Evolutionary conservation across 23 tunicate genomes (phyloP).

Genomic region (Diplosoma virens): DNA sequence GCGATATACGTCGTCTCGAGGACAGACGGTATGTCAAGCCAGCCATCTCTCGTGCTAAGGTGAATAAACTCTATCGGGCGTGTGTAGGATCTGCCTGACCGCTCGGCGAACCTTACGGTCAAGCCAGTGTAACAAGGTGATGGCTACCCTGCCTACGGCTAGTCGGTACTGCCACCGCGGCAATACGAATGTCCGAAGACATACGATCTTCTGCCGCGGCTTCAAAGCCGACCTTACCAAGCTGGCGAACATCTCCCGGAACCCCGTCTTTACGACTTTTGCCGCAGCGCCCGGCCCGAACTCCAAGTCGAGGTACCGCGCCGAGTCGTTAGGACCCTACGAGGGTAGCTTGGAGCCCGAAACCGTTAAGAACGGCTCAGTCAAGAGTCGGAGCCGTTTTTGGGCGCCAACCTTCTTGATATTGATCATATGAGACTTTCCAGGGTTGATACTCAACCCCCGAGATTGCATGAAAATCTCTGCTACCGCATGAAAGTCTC

Average conservation of each 20-base stretch:
- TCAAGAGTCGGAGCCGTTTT: neutral
- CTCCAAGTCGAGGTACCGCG: slow-evolving; percentile 1
- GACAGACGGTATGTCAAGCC: neutral
- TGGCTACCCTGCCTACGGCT: neutral
- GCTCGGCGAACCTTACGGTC: slow-evolving; percentile 5
- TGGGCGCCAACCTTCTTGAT: neutral
- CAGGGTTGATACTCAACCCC: neutral
- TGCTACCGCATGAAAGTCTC: no score
- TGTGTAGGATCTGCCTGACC: no score
- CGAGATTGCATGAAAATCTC: neutral
- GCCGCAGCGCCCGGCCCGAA: neutral
- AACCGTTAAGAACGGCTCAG: no score
- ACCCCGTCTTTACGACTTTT: neutral
- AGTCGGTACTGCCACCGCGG: neutral
- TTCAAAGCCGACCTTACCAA: neutral
- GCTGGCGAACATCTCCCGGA: neutral
- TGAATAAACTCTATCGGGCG: slow-evolving; percentile 2
- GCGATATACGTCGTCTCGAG: neutral
- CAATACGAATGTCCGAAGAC: neutral
- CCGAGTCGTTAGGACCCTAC: neutral
- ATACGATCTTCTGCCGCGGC: neutral
- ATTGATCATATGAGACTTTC: slow-evolving; percentile 1
- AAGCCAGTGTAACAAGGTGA: neutral
- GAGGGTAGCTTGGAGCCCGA: no score
- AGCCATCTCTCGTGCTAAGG: neutral